Evolutionary conservation across 23 tunicate genomes (phyloP), one percentile per base, ranked within the genome.

Genomic region (Ascidia mentula): DNA sequence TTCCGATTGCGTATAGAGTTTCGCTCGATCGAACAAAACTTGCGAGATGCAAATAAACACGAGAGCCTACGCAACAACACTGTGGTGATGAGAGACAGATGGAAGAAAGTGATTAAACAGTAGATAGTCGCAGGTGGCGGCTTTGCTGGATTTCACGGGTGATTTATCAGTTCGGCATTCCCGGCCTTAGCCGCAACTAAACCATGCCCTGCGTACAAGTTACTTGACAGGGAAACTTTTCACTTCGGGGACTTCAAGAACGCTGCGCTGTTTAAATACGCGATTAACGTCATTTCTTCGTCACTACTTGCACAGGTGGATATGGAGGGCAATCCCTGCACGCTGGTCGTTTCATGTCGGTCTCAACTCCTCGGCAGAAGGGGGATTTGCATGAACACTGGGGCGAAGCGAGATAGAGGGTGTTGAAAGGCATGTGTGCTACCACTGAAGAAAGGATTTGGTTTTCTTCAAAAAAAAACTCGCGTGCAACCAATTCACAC

Each of bases 71-170:
- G n/a, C n/a, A n/a, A n/a, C n/a, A n/a, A n/a, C n/a, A n/a, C n/a
- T n/a, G 13, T 53, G 7, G 4, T 20, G 65, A 53, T 53, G 22
- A 20, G 65, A 20, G 65, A 3, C 65, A 6, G 24, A 28, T 26
- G 28, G 22, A 26, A 53, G 65, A 53, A 53, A 53, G 65, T 53
- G 12, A 53, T 53, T 53, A 53, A 53, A 53, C 13, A 53, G 12
- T 53, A 3, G 65, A 53, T 53, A 53, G 65, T 26, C 65, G 65
- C 65, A 53, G 65, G 65, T 53, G 65, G 65, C 65, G 65, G 65
- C n/a, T 53, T 9, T 20, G 65, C 12, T 28, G 13, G 65, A 53
- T 53, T 53, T 53, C 65, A 53, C 65, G 65, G 65, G 65, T 53
- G 22, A 53, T 53, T 53, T 53, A 53, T 53, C 65, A 53, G 65